These are phyloP conservation scores for Graphium colonna DNA, from an alignment of 2,888 invertebrate species.

Conservation along the genomic window DNA sequence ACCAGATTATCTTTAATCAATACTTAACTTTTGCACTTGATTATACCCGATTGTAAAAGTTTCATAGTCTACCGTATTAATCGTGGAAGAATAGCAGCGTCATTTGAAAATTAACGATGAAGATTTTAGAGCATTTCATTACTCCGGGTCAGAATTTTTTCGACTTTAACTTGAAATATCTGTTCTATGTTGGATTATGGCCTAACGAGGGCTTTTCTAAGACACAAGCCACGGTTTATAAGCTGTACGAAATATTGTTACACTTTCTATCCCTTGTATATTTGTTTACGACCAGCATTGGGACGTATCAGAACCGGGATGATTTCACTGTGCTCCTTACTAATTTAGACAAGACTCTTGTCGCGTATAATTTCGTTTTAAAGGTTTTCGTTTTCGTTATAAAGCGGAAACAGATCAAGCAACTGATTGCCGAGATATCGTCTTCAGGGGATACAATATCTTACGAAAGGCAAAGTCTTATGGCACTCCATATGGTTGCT, in stretches of 20 bases:
- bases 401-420: constrained; percentile 41
- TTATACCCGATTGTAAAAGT: constrained; percentile 3
- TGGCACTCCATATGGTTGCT: constrained; percentile 41
- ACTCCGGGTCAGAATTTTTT: constrained; percentile 41
- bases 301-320: constrained; percentile 41
- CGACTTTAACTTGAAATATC: constrained; percentile 53
- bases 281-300: constrained; percentile 44
- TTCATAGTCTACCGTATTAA: not conserved
- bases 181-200: constrained; percentile 59
- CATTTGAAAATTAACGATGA: constrained; percentile 1
- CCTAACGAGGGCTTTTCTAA: constrained; percentile 40
- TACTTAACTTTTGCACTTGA: not conserved
- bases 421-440: constrained; percentile 49
- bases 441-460: constrained; percentile 50
- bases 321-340: constrained; percentile 42
- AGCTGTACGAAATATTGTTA: constrained; percentile 42
- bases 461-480: constrained; percentile 42
- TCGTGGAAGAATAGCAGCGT: not conserved
- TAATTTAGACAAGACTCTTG: constrained; percentile 53
- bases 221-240: constrained; percentile 39
- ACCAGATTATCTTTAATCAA: constrained; percentile 20
- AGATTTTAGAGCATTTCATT: constrained; percentile 24
- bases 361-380: constrained; percentile 48
- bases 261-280: constrained; percentile 41
- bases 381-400: constrained; percentile 49